These are phyloP conservation scores for Dipodomys ordii DNA, from an alignment of 2,113 vertebrate species.

Conservation along the genomic window DNA sequence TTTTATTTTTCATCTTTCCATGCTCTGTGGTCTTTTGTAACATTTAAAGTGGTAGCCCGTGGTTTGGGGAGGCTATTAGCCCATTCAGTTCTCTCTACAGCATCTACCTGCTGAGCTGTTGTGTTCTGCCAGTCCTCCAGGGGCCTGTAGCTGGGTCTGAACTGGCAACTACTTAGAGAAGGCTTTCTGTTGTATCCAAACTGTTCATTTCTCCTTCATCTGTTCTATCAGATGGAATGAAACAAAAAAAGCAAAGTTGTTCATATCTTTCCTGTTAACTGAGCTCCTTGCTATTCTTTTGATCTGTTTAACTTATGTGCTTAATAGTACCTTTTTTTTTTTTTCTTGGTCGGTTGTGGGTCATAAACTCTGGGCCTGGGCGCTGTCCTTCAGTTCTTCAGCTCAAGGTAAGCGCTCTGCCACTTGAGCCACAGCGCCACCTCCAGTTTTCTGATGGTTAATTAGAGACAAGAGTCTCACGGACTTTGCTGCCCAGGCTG, in stretches of 20 bases:
- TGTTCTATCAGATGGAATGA: neutral
- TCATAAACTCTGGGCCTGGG: no score
- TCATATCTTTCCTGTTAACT: neutral
- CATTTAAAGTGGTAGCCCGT: conserved; percentile 71
- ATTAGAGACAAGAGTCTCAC: no score
- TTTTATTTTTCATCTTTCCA: conserved; percentile 62
- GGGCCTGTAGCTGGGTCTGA: conserved; percentile 44
- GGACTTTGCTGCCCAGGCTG: no score
- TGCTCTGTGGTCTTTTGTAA: neutral
- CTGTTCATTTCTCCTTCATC: conserved; percentile 34
- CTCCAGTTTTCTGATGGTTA: no score
- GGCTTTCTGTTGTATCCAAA: conserved; percentile 8
- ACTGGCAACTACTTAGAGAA: neutral
- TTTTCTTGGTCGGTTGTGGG: no score
- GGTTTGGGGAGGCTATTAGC: conserved; percentile 66
- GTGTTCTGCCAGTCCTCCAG: neutral
- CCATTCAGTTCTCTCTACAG: neutral
- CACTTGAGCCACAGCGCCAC: no score
- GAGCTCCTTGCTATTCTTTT: conserved; percentile 8
- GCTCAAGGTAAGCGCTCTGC: no score
- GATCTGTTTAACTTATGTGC: neutral
- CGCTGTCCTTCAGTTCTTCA: no score
- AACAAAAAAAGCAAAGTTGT: neutral
- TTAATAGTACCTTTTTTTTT: neutral
- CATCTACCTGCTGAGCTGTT: conserved; percentile 44